Conservation (phyloP, 2,113 vertebrate species). For the Cephalophus harveyi region DNA sequence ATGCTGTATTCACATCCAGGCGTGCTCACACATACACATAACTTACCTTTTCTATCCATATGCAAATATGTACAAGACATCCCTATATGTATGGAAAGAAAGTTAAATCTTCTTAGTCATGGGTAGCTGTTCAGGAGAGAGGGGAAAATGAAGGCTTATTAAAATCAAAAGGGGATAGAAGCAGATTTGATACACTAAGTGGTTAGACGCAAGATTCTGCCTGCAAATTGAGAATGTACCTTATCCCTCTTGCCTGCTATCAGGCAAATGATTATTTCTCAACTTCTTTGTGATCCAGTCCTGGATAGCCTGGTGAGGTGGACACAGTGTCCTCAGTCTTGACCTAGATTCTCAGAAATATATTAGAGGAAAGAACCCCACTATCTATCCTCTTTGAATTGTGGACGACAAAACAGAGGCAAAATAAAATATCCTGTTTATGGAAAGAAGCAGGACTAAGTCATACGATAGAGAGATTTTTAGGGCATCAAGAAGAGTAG, state of each 20-base stretch:
- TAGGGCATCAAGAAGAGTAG: neutral
- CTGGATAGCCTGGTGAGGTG: neutral
- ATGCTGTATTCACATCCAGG: neutral
- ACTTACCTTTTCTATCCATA: neutral
- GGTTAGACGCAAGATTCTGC: conserved; percentile 28
- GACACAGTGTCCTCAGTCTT: neutral
- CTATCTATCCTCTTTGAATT: neutral
- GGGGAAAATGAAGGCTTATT: conserved; percentile 37
- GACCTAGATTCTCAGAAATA: neutral
- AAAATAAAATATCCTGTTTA: neutral
- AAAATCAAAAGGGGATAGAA: conserved; percentile 51
- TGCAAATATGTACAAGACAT: neutral
- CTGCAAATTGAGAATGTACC: conserved; percentile 27
- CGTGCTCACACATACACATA: no score
- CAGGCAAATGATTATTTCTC: neutral
- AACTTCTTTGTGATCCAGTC: neutral
- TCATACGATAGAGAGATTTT: neutral
- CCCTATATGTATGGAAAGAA: neutral
- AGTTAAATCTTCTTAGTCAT: conserved; percentile 62
- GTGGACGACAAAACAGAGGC: neutral
- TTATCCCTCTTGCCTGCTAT: neutral
- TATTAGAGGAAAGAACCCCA: neutral
- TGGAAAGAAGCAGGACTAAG: neutral
- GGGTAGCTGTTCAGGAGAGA: conserved; percentile 50
- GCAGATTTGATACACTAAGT: conserved; percentile 48